Evolutionary conservation across 2,113 vertebrate genomes (phyloP), one percentile per base, ranked within the genome.

Genomic region (Tragulus kanchil): DNA sequence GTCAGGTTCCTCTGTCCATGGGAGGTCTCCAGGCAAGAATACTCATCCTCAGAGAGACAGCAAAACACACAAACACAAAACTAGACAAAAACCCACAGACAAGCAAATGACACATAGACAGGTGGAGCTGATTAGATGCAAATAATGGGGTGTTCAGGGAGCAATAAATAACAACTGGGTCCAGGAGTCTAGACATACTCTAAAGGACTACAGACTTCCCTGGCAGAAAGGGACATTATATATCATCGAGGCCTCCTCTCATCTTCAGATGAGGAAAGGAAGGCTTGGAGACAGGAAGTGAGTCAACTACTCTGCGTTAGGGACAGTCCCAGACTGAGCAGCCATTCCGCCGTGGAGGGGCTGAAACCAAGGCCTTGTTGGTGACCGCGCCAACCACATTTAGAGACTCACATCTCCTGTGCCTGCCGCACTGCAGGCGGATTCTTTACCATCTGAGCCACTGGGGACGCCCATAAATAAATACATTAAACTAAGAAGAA

Each of bases 331-430:
- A 1, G 48, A 17, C 3, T 1, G 77, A 42, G 64, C 28, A 36
- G 45, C 65, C 52, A 1, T 16, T 54, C 58, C 5, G 1, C 25
- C 31, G 23, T 1, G 23, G 15, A 9, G n/a, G 15, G 3, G 8
- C 62, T 54, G 31, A 73, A 50, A 23, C 14, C 6, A 45, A 48
- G 0, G 0, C 45, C 83, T 17, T 25, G 2, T 9, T 15, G 13
- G 26, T 3, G 1, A 23, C 50, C 0, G 3, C 36, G 36, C 48
- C 3, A 17, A 14, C 7, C 58, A 25, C 42, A 17, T 8, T 1
- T 1, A 15, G 23, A 15, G 83, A 36, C 36, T 36, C 36, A 36
- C 36, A 36, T 36, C 36, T 36, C 36, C 36, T 36, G 36, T 36
- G 36, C 36, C 36, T 36, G 36, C 36, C 36, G 36, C 36, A 36